Evolutionary conservation across 2,113 vertebrate species (phyloP).

Genomic region (Zingel zingel): DNA sequence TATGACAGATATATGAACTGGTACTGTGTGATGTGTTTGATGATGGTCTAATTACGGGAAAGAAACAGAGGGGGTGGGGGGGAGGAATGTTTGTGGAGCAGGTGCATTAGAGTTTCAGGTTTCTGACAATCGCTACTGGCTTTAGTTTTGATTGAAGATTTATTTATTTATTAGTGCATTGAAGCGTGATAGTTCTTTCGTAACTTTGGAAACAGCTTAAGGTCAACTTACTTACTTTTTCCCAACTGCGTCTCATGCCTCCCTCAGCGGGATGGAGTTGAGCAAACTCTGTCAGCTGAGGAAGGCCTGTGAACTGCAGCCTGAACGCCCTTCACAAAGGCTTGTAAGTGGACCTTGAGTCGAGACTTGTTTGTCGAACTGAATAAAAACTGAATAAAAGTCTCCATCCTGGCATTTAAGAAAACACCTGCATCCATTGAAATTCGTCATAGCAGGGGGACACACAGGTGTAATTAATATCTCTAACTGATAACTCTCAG

Average conservation of each 20-base stretch:
- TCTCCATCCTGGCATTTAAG: neutral
- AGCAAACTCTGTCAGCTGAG: neutral
- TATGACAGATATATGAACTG: neutral
- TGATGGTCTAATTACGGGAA: slow-evolving; percentile 44
- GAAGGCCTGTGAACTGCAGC: neutral
- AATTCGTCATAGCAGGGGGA: neutral
- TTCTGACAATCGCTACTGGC: slow-evolving; percentile 33
- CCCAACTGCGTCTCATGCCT: neutral
- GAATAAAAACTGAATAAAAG: neutral
- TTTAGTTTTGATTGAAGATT: slow-evolving; percentile 24
- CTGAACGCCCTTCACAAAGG: neutral
- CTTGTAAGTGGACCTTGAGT: neutral
- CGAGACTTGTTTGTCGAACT: neutral
- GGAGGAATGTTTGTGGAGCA: slow-evolving; percentile 56
- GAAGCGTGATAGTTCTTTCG: neutral
- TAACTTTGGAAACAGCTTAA: slow-evolving; percentile 18
- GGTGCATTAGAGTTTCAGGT: slow-evolving; percentile 53
- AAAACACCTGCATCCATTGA: neutral
- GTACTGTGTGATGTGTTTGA: slow-evolving; percentile 19
- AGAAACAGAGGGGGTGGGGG: neutral
- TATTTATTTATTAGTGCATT: slow-evolving; percentile 7
- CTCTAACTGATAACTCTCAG: neutral
- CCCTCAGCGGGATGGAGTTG: neutral
- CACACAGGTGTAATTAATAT: neutral
- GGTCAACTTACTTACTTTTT: neutral